Evolutionary conservation across 2,113 vertebrate species (phyloP).

Genomic region (Gavia stellata): DNA sequence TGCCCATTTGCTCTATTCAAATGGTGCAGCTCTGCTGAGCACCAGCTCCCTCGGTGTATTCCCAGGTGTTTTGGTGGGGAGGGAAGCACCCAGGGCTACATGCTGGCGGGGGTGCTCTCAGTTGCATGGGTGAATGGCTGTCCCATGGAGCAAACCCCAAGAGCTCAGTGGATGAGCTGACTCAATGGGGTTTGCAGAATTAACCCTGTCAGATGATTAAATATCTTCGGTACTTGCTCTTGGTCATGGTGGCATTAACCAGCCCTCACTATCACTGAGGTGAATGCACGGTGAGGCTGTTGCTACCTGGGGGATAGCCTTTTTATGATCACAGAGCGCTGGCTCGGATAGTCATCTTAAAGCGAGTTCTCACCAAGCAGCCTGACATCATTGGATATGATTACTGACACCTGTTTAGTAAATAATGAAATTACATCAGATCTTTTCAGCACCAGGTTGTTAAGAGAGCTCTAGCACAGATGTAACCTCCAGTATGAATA

Average conservation of each 20-base stretch:
- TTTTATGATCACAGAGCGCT: background rate
- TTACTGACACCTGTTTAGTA: conserved; percentile 44
- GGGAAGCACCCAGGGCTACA: background rate
- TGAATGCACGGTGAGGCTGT: background rate
- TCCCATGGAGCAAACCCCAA: background rate
- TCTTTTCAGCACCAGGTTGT: conserved; percentile 45
- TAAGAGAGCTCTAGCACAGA: background rate
- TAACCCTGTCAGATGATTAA: background rate
- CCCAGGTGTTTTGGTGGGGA: fast-evolving
- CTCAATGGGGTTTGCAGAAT: background rate
- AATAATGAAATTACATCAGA: conserved; percentile 21
- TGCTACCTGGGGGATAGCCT: background rate
- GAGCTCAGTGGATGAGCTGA: background rate
- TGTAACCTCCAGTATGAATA: conserved; percentile 25
- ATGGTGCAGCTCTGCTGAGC: background rate
- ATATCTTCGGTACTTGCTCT: background rate
- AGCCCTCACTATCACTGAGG: fast-evolving
- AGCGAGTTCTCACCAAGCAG: background rate
- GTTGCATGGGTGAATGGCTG: fast-evolving
- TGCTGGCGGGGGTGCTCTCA: fast-evolving
- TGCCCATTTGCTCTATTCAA: background rate
- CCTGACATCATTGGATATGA: background rate
- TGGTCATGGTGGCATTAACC: background rate
- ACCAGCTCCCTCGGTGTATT: fast-evolving
- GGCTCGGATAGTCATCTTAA: background rate